Percentiles rank a stretch among this genome's conserved stretches.
phyloP scores from a whole-genome alignment of 1,140 invertebrate species.

The Drosophila funebris region DNA sequence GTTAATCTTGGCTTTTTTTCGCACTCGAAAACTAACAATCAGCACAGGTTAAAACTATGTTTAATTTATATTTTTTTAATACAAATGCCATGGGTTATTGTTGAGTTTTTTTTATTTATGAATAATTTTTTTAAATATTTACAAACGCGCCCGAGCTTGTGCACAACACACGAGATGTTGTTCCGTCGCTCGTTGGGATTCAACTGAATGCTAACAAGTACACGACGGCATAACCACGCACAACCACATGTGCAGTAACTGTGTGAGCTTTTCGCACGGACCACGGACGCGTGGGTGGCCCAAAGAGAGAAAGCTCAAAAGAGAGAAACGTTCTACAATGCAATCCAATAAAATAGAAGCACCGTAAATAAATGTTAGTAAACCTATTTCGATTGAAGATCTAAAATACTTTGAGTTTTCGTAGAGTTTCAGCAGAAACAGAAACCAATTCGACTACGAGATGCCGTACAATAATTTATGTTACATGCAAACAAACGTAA shows the following conservation, averaged over 20 bases:
- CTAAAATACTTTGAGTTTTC: too few relatives aligned
- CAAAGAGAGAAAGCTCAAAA: conserved; percentile 33
- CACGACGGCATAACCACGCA: conserved; percentile 47
- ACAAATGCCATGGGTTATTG: conserved; percentile 10
- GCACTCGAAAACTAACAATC: conserved; percentile 24
- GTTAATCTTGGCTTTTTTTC: conserved; percentile 6
- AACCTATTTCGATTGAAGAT: neutral
- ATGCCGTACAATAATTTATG: too few relatives aligned
- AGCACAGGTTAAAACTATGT: conserved; percentile 25
- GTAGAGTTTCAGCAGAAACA: too few relatives aligned
- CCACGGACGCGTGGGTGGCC: conserved; percentile 50
- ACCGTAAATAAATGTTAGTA: neutral
- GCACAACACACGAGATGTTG: conserved; percentile 67
- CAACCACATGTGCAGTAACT: conserved; percentile 45
- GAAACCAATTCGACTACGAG: too few relatives aligned
- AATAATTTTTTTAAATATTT: conserved; percentile 77
- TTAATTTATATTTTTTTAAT: conserved; percentile 1
- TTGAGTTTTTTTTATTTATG: conserved; percentile 61
- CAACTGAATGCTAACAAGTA: conserved; percentile 72
- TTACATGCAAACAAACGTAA: too few relatives aligned
- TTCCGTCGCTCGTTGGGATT: conserved; percentile 61
- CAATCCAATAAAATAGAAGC: conserved; percentile 8
- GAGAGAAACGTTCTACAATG: conserved; percentile 16
- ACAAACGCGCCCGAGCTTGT: conserved; percentile 59
- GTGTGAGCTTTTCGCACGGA: conserved; percentile 48